Conservation (phyloP, 2,888 invertebrate genomes). For the Parelbella ahira region DNA sequence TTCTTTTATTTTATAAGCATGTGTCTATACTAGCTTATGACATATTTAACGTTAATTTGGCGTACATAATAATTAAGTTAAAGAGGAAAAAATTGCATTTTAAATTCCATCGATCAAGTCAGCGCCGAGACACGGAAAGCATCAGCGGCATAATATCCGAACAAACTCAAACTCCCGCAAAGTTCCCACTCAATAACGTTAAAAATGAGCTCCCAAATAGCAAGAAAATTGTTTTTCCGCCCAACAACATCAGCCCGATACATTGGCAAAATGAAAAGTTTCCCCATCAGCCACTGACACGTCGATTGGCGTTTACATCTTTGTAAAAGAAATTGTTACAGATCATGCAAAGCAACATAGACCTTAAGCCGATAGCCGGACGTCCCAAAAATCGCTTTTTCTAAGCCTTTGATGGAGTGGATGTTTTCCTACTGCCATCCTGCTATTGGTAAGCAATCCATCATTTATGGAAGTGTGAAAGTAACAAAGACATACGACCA, state of each 20-base stretch:
- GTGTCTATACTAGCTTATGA: too few relatives aligned
- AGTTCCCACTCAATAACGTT: slow-evolving; percentile 68
- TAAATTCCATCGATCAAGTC: slow-evolving; percentile 47
- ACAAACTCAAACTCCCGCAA: slow-evolving; percentile 43
- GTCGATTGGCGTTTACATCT: slow-evolving; percentile 76
- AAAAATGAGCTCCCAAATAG: slow-evolving; percentile 68
- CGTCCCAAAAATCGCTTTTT: slow-evolving; percentile 40
- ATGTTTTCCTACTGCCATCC: slow-evolving; percentile 59
- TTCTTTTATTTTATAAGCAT: too few relatives aligned
- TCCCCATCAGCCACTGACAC: slow-evolving; percentile 73
- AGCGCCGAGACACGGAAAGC: slow-evolving; percentile 39
- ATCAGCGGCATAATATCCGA: slow-evolving; percentile 43
- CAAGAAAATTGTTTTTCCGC: slow-evolving; percentile 70
- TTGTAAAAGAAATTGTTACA: slow-evolving; percentile 63
- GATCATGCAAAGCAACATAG: slow-evolving; percentile 56
- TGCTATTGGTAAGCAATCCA: slow-evolving; percentile 67
- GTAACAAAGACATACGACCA: slow-evolving; percentile 58
- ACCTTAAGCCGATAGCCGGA: slow-evolving; percentile 47
- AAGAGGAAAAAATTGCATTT: slow-evolving; percentile 22
- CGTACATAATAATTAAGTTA: too few relatives aligned
- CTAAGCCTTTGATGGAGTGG: slow-evolving; percentile 48
- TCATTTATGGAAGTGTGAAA: slow-evolving; percentile 57
- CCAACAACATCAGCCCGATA: slow-evolving; percentile 52
- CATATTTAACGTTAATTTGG: too few relatives aligned
- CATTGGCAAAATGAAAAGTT: slow-evolving; percentile 75